A percentile compares a stretch with the other conserved stretches of the same genome.
These are phyloP conservation scores for Drosophila bocki DNA, from an alignment of 1,140 invertebrate genomes.

Conservation along the genomic window DNA sequence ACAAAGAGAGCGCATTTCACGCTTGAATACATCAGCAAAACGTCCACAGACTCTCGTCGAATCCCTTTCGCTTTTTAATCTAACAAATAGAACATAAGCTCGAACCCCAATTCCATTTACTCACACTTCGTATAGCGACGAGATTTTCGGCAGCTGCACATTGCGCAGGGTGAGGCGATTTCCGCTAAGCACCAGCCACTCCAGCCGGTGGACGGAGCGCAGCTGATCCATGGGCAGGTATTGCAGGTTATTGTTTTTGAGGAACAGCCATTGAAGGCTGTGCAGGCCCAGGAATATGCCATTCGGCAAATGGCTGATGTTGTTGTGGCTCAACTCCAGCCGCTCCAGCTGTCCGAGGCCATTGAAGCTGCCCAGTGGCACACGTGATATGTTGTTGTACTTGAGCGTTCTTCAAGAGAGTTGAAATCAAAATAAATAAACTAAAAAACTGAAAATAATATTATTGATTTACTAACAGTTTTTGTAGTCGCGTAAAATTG, in stretches of 20 bases:
- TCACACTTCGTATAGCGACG: constrained; percentile 86
- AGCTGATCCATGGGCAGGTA: constrained; percentile 84
- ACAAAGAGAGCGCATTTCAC: constrained; percentile 57
- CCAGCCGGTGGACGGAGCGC: constrained; percentile 84
- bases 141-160: constrained; percentile 85
- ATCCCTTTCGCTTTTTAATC: constrained; percentile 62
- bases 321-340: constrained; percentile 85
- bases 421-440: not conserved
- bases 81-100: constrained; percentile 62
- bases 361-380: constrained; percentile 69
- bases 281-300: constrained; percentile 85
- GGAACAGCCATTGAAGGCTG: constrained; percentile 85
- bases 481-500: constrained; percentile 61
- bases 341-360: constrained; percentile 64
- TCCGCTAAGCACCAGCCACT: constrained; percentile 86
- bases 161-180: constrained; percentile 85
- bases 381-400: constrained; percentile 80
- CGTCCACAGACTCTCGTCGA: constrained; percentile 3
- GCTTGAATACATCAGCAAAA: constrained; percentile 74
- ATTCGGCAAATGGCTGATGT: constrained; percentile 78
- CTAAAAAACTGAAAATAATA: not conserved
- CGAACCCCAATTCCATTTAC: constrained; percentile 59
- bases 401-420: constrained; percentile 61
- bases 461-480: constrained; percentile 47
- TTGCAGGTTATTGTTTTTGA: constrained; percentile 84